A percentile compares a stretch with the other conserved stretches of the same genome.
Conservation (phyloP, 2,797 vertebrate species). For the Toxotes lorentzi region DNA sequence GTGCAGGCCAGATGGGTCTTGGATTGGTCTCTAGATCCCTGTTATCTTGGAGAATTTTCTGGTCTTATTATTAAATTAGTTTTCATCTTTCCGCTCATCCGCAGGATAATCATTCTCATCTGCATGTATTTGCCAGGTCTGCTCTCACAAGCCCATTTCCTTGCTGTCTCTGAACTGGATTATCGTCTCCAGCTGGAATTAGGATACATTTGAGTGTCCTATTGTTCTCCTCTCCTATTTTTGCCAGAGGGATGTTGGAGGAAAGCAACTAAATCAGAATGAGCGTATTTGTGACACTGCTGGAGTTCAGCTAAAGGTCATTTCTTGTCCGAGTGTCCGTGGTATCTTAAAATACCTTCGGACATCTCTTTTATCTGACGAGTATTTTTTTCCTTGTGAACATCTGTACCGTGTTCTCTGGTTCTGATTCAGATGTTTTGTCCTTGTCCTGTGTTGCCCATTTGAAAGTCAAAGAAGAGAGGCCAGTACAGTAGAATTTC, state of each 20-base stretch:
- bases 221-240: constrained; percentile 65
- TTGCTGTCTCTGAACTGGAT: constrained; percentile 79
- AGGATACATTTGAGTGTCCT: constrained; percentile 72
- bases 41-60: constrained; percentile 81
- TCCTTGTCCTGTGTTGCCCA: constrained; percentile 35
- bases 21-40: constrained; percentile 77
- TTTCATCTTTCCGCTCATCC: constrained; percentile 80
- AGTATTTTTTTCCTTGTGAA: constrained; percentile 21
- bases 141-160: constrained; percentile 79
- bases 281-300: constrained; percentile 59
- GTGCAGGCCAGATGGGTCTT: constrained; percentile 75
- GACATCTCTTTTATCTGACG: constrained; percentile 33
- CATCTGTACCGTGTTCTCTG: constrained; percentile 31
- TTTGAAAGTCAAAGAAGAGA: constrained; percentile 50
- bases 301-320: constrained; percentile 70
- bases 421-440: constrained; percentile 32
- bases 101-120: constrained; percentile 81
- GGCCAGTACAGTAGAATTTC: constrained; percentile 31
- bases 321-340: constrained; percentile 41
- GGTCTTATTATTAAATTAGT: constrained; percentile 84
- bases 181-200: constrained; percentile 80
- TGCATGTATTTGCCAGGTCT: constrained; percentile 77
- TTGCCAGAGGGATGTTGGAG: constrained; percentile 57
- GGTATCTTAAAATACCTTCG: constrained; percentile 26
- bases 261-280: constrained; percentile 62